Conservation (phyloP, 2,888 invertebrate genomes). For the Chelonus formosanus region DNA sequence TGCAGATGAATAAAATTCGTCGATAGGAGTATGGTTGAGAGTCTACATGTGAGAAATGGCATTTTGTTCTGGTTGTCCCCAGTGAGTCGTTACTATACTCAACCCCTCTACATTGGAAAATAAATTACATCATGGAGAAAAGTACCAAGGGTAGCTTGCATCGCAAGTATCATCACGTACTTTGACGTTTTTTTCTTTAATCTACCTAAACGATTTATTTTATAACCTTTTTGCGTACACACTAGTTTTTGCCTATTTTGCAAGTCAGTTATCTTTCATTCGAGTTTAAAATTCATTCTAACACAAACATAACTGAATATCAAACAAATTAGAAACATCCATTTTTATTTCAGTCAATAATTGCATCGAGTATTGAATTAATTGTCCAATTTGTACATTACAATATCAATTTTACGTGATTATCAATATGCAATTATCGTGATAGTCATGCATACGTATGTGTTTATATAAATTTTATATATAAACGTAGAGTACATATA, state of each 20-base stretch:
- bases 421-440: no score
- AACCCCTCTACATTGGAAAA: conserved; percentile 3
- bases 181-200: conserved; percentile 3
- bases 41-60: conserved; percentile 5
- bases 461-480: neutral
- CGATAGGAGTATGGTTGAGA: no score
- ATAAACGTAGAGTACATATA: neutral
- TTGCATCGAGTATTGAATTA: no score
- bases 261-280: neutral
- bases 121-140: conserved; percentile 6
- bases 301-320: no score
- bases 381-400: no score
- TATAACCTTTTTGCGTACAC: neutral
- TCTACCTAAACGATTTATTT: conserved; percentile 15
- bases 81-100: conserved; percentile 9
- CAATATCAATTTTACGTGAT: no score
- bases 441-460: neutral
- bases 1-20: no score
- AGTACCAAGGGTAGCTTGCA: conserved; percentile 10
- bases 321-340: no score
- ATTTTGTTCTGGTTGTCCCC: conserved; percentile 10
- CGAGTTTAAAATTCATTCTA: no score
- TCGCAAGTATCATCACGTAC: conserved; percentile 11
- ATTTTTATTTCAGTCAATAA: no score
- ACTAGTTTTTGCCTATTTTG: neutral